phyloP scores from a whole-genome alignment of 2,888 invertebrate species.

The Stratiomys singularior region DNA sequence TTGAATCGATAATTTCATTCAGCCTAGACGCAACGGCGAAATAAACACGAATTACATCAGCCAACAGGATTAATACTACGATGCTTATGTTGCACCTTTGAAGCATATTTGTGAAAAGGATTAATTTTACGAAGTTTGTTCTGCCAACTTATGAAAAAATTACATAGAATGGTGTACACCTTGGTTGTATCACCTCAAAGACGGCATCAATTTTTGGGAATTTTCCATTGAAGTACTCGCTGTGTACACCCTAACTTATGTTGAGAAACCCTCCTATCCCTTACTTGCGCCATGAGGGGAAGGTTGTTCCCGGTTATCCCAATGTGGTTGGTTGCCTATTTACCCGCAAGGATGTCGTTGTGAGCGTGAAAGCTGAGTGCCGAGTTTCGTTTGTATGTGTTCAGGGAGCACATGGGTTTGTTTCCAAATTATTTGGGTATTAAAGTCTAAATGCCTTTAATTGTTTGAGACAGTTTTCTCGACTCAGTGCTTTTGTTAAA shows the following conservation, averaged over 20 bases:
- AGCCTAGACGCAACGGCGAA: not conserved
- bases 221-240: constrained; percentile 19
- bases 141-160: not conserved
- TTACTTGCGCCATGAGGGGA: constrained; percentile 7
- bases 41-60: not conserved
- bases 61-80: constrained; percentile 13
- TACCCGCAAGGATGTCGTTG: not conserved
- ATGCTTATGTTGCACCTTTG: not conserved
- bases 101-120: too few relatives aligned
- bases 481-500: too few relatives aligned
- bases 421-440: not conserved
- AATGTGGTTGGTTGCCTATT: not conserved
- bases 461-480: not conserved
- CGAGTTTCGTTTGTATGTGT: constrained; percentile 5
- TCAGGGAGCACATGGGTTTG: constrained; percentile 20
- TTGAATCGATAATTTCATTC: constrained; percentile 13
- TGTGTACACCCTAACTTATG: not conserved
- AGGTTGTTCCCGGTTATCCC: constrained; percentile 35
- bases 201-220: constrained; percentile 28
- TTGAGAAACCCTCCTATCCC: not conserved
- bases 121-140: too few relatives aligned
- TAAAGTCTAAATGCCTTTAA: constrained; percentile 14
- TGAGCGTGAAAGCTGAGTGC: not conserved
- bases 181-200: not conserved
- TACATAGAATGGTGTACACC: not conserved